These are phyloP conservation scores for Acleris literana DNA, from an alignment of 2,888 invertebrate genomes.

Conservation along the genomic window DNA sequence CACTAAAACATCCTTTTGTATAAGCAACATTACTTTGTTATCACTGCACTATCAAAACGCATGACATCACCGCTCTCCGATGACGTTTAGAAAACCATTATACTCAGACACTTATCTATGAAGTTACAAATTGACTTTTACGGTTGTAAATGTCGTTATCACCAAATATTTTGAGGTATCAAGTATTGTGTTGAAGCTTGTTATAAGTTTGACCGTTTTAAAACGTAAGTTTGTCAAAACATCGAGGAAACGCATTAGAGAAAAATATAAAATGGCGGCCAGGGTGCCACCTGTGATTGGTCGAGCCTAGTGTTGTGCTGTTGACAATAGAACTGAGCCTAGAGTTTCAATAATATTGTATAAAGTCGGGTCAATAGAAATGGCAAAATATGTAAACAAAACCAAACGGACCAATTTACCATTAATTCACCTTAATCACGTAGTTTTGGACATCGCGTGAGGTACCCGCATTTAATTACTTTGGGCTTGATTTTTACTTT, in stretches of 20 bases:
- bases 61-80: conserved; percentile 30
- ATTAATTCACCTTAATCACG: too few relatives aligned
- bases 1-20: conserved; percentile 27
- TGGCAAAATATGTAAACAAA: too few relatives aligned
- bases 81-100: conserved; percentile 29
- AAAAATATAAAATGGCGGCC: conserved; percentile 2
- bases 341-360: background rate
- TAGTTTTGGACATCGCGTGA: too few relatives aligned
- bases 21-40: conserved; percentile 34
- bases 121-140: background rate
- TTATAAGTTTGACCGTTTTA: background rate
- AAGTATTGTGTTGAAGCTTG: background rate
- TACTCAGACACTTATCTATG: conserved; percentile 16
- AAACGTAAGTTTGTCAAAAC: background rate
- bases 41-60: conserved; percentile 31
- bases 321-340: background rate
- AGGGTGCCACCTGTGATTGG: conserved; percentile 16
- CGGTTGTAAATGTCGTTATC: background rate
- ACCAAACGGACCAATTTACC: too few relatives aligned
- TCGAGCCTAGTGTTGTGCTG: conserved; percentile 17
- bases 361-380: too few relatives aligned
- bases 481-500: too few relatives aligned
- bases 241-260: conserved; percentile 8
- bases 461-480: too few relatives aligned
- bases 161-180: background rate